A percentile compares a stretch with the other conserved stretches of the same genome.
phyloP scores from a whole-genome alignment of 2,113 vertebrate species.

The Melanerpes aurifrons region DNA sequence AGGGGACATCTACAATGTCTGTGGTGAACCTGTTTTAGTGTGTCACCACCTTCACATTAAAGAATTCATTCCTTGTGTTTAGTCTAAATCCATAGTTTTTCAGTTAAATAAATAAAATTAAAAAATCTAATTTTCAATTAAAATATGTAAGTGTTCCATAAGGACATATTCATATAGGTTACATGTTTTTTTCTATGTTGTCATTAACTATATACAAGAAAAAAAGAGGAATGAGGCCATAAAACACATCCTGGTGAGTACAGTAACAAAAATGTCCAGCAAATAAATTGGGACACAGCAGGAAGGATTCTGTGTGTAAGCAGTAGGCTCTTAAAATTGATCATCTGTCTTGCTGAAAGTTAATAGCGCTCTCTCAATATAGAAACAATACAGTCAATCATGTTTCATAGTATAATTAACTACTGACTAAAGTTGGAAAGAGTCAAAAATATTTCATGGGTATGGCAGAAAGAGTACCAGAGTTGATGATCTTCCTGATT shows the following conservation, averaged over 20 bases:
- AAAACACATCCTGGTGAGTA: constrained; percentile 62
- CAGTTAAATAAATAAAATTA: no score
- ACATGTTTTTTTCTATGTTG: background rate
- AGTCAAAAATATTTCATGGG: constrained; percentile 28
- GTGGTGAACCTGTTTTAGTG: background rate
- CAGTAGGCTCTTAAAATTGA: constrained; percentile 61
- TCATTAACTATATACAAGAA: background rate
- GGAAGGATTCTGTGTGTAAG: constrained; percentile 46
- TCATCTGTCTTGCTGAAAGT: constrained; percentile 62
- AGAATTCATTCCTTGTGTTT: background rate
- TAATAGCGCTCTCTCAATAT: constrained; percentile 66
- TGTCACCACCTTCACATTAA: background rate
- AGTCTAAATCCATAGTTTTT: background rate
- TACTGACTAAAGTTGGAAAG: constrained; percentile 46
- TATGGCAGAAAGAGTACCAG: background rate
- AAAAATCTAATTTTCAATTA: background rate
- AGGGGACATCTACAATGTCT: background rate
- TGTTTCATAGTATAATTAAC: constrained; percentile 40
- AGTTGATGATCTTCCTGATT: constrained; percentile 6
- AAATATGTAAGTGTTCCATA: background rate
- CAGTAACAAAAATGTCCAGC: constrained; percentile 63
- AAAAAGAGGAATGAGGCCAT: constrained; percentile 7
- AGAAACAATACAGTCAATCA: constrained; percentile 66
- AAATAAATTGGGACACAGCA: constrained; percentile 67
- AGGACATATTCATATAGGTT: background rate